Evolutionary conservation across 1,140 invertebrate species (phyloP), one percentile per base, ranked within the genome.

Genomic region (Holcopasites calliopsidis): DNA sequence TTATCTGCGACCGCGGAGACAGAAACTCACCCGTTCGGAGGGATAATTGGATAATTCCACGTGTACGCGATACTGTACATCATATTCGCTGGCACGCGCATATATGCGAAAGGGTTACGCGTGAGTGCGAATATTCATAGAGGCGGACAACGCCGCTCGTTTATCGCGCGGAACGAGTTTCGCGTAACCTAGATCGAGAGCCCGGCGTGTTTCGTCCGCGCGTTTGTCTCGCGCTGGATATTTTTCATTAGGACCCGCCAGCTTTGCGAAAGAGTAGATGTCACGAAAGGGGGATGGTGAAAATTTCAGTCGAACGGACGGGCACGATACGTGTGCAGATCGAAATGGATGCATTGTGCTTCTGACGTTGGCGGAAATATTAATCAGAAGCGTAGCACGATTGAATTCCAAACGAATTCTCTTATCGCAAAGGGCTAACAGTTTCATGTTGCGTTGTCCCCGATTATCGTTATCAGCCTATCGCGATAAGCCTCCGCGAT

Each of bases 71-170:
- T 44, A 62, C 31, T 21, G 26, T 23, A 11, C n/a, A 69, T 49
- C 66, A n/a, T 28, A 16, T 0, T 10, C 33, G 33, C 40, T 13
- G n/a, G n/a, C 23, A 4, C 23, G 50, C 40, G 31, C 23, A 52
- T 1, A 35, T 47, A 23, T 16, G 4, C 68, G 38, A 73, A 61
- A 61, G 28, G 49, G 38, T 54, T 71, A 58, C 47, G 28, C 66
- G 74, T 62, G 74, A 70, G 60, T 28, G 44, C 66, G 73, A 76
- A 76, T 69, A 76, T 76, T 76, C 74, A 70, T 61, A 35, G 31
- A 33, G 16, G 1, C 65, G 26, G 62, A 66, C 54, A 47, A 57
- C 64, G 33, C 13, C 5, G 28, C 57, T 54, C 74, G 55, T 76
- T 76, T 71, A 61, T 76, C 57, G 61, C 74, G 35, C 16, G 55